A percentile compares a stretch with the other conserved stretches of the same genome.
phyloP scores from a whole-genome alignment of 2,888 invertebrate species.

The Siphlonurus alternatus region DNA sequence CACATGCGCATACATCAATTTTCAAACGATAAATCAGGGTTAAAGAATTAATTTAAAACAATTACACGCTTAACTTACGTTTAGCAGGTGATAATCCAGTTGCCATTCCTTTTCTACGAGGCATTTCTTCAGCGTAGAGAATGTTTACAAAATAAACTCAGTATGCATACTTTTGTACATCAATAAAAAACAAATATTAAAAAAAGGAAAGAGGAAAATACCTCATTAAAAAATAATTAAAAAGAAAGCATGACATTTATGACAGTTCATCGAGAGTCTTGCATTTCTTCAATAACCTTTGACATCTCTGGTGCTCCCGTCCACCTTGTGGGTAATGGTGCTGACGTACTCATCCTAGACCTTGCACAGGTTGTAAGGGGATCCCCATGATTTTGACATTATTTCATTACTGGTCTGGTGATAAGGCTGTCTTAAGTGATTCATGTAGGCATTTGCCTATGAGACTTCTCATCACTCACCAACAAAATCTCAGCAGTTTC shows the following conservation, averaged over 20 bases:
- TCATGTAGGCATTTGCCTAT: not conserved
- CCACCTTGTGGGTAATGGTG: not conserved
- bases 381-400: not conserved
- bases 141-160: not conserved
- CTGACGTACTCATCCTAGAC: not conserved
- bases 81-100: not conserved
- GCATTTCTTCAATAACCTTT: not conserved
- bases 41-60: not conserved
- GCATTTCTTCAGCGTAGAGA: not conserved
- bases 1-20: not conserved
- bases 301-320: not conserved
- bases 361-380: not conserved
- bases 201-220: not conserved
- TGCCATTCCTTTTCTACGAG: not conserved
- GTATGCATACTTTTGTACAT: not conserved
- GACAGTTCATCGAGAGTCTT: not conserved
- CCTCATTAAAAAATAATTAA: not conserved
- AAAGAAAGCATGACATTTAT: not conserved
- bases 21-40: not conserved
- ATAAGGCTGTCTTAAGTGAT: not conserved
- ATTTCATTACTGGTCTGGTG: not conserved
- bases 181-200: not conserved
- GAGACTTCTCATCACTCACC: not conserved
- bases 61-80: not conserved
- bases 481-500: not conserved